These are phyloP conservation scores for Aphrophora alni DNA, from an alignment of 2,888 invertebrate genomes.

Conservation along the genomic window DNA sequence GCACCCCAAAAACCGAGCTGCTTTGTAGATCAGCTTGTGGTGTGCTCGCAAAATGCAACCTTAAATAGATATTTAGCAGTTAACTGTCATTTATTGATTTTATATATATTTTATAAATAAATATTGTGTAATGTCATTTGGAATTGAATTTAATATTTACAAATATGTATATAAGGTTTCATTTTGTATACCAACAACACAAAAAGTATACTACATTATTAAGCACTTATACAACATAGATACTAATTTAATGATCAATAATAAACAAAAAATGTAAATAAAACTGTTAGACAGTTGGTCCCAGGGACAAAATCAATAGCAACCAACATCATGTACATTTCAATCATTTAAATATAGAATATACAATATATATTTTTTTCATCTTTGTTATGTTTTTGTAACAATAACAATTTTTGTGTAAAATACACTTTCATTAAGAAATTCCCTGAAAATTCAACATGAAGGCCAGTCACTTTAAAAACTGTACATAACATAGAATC, in stretches of 20 bases:
- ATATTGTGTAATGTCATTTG: not conserved
- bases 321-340: slow-evolving; percentile 3
- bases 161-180: not conserved
- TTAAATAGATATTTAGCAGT: not conserved
- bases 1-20: not conserved
- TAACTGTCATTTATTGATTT: not conserved
- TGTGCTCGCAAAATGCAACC: not conserved
- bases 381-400: slow-evolving; percentile 35
- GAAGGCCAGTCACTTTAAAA: slow-evolving; percentile 26
- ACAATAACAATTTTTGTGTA: slow-evolving; percentile 36
- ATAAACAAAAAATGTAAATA: not conserved
- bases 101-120: not conserved
- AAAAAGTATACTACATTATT: not conserved
- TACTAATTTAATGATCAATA: not conserved
- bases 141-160: not conserved
- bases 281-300: slow-evolving; percentile 15
- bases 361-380: slow-evolving; percentile 33
- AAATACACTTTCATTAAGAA: slow-evolving; percentile 34
- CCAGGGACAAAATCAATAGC: slow-evolving; percentile 29
- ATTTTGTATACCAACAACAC: not conserved
- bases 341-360: slow-evolving; percentile 25
- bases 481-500: slow-evolving; percentile 31
- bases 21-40: not conserved
- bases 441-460: slow-evolving; percentile 30
- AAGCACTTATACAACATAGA: slow-evolving; percentile 5